Evolutionary conservation across 2,888 invertebrate species (phyloP), one percentile per base, ranked within the genome.

Genomic region (Ochropacha duplaris): DNA sequence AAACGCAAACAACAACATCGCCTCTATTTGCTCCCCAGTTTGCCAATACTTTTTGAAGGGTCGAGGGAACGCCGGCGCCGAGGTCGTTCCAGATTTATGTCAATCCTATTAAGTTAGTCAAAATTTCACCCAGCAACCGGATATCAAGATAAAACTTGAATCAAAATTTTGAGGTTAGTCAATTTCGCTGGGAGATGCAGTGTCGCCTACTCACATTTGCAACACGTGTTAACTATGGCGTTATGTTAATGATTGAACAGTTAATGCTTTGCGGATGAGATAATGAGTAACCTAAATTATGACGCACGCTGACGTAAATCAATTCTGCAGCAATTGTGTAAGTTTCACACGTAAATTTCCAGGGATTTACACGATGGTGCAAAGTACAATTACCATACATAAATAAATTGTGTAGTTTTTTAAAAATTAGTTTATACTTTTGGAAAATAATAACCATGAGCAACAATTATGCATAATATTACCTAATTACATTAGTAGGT

Each of bases 21-120:
- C 71, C 69, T 72, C 67, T 66, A 75, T 75, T 81, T 74, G 76
- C 76, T 79, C 69, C 62, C 61, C 66, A 77, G 72, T 79, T 76
- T 76, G 56, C 68, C 75, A 64, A 76, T 79, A 81, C 78, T 80
- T 75, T 60, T 66, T 64, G 66, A 69, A 69, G 70, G 70, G 70
- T 65, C 64, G 64, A 62, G 67, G 68, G 63, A 75, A 69, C 63
- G 60, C 55, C 65, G 56, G 49, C 44, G 19, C 44, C 71, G 68
- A 71, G 71, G 72, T 71, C 70, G 59, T 68, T 59, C 49, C 61
- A 66, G 66, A 68, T 68, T 62, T 62, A 60, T 54, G 50, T 56
- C 58, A 61, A 56, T 54, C 28, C 50, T 57, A 57, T 54, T 52
- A 61, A 64, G 55, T 59, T 59, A 49, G 19, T 49, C 52, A 34